phyloP scores from a whole-genome alignment of 2,797 vertebrate genomes.

The Odontamblyopus lacepedii region DNA sequence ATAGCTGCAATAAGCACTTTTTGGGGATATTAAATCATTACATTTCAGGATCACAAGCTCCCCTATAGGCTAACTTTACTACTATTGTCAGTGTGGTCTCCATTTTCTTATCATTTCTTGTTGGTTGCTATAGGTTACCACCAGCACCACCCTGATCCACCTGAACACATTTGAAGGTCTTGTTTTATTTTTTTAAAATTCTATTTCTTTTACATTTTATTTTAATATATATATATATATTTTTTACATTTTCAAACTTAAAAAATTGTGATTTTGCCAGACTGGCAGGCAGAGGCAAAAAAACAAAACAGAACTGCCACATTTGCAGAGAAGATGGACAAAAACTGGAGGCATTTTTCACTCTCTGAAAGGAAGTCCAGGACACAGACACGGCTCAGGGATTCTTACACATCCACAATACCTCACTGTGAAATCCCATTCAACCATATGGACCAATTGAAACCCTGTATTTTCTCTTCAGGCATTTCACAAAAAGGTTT shows the following conservation, averaged over 20 bases:
- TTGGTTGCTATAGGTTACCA: conserved; percentile 11
- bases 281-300: conserved; percentile 54
- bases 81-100: not conserved
- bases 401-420: conserved; percentile 44
- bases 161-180: not conserved
- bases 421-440: conserved; percentile 53
- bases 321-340: conserved; percentile 26
- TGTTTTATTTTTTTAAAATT: not conserved
- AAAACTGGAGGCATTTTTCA: conserved; percentile 43
- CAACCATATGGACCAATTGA: conserved; percentile 39
- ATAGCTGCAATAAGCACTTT: not conserved
- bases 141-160: not conserved
- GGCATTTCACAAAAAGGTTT: conserved; percentile 27
- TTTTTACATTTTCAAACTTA: not conserved
- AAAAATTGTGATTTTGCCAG: conserved; percentile 3
- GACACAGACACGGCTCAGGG: conserved; percentile 54
- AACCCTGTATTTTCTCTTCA: conserved; percentile 20
- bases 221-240: not conserved
- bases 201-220: too few relatives aligned
- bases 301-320: conserved; percentile 35
- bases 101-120: conserved; percentile 1
- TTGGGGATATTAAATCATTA: not conserved
- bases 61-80: not conserved
- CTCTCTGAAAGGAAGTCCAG: conserved; percentile 44
- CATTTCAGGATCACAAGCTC: not conserved